Evolutionary conservation across 92 coral and sea anemone genomes (phyloP), one percentile per base, ranked within the genome.

Genomic region (Epizoanthus rinbou): DNA sequence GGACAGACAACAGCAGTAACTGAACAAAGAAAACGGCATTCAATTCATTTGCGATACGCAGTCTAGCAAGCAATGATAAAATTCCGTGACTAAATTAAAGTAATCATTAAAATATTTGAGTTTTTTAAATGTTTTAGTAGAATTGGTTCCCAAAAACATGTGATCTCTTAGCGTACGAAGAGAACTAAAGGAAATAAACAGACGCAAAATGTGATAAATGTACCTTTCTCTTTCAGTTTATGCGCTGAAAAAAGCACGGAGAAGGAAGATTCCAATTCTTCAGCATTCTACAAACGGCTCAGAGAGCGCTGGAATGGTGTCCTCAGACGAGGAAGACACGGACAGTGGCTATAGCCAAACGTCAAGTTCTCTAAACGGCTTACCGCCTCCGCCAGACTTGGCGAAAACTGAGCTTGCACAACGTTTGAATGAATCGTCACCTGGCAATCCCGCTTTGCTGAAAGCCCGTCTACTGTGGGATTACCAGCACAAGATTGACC

Each of bases 321-420:
- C 82, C 39, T 69, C 72, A 5, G 92, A 89, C n/a, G 95, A 93
- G 14, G 93, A 90, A 47, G 98, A 93, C 25, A 91, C 84, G 13
- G 98, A 93, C 39, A 93, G 98, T 69, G 98, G 98, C 0, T 89
- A 91, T 8, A 93, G 97, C 53, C 92, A 93, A 64, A 90, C 85
- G 3, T 86, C 88, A 7, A 85, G 80, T 53, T 85, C 88, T 41
- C 63, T 76, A 6, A 81, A 86, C 58, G 93, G 92, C 6, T 45
- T 86, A 10, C 69, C 89, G 53, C 86, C 91, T 1, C 78, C 88
- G 16, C 91, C 98, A 24, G 90, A 93, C 79, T 70, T 93, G 4
- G 90, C 93, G n/a, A 90, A 93, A 73, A 88, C 94, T 43, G 97
- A 93, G 74, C 85, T 93, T 11, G 92, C 94, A 16, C 60, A 83